Evolutionary conservation across 2,888 invertebrate genomes (phyloP), one percentile per base, ranked within the genome.

Genomic region (Drosophila pseudotalamancana): DNA sequence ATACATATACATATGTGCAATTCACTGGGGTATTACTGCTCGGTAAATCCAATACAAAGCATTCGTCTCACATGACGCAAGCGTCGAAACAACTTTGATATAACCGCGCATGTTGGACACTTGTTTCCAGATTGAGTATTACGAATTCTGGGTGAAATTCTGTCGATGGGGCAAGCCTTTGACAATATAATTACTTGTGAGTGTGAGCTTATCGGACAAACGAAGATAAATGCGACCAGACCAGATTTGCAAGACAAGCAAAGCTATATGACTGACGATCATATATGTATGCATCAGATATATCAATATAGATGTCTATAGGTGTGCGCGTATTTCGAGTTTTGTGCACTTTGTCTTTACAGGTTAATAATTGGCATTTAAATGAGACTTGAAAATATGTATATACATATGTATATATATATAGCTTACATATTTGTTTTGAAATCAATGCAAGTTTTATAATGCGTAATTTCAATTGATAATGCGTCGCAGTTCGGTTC

Each of bases 401-500:
- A 55, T 27, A 34, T 40, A 43, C 37, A 25, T 18, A 11, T 62
- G 37, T 43, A 21, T n/a, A 12, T 35, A 12, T 18, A 23, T 56
- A 40, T 53, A 25, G 49, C 12, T 23, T 60, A n/a, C n/a, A n/a
- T 25, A 60, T 6, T 43, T 29, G 29, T 29, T 43, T 18, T 19
- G 18, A 12, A 11, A 2, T 32, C 2, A 11, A 57, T 64, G 45
- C 23, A 59, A 66, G 51, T 68, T 85, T 59, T 68, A 81, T 74
- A 75, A 71, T 43, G 83, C 81, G 81, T 86, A 78, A 87, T 87
- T 70, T 54, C 29, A 63, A 67, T 77, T 60, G 50, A 54, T 56
- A 80, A 77, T 80, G 70, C 73, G 79, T 60, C 88, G 81, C 83
- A 85, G 43, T 60, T 50, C 83, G 82, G 43, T 60, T 50, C 9